A percentile compares a stretch with the other conserved stretches of the same genome.
Evolutionary conservation across 2,888 invertebrate species (phyloP).

Genomic region (Pterobdella sp.): DNA sequence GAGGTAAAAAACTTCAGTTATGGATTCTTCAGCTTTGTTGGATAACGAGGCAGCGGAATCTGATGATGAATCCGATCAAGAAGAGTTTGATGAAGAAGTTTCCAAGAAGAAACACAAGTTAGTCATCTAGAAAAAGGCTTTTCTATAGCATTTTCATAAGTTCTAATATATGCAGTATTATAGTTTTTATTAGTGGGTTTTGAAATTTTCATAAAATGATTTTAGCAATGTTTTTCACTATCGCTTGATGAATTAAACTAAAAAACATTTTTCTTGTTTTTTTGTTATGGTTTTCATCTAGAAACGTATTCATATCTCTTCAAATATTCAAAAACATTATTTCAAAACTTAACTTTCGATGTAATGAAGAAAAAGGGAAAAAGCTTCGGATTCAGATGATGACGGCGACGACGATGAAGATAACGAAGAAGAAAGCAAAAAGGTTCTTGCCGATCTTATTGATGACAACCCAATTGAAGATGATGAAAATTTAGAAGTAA

Average conservation of each 20-base stretch:
- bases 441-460: slow-evolving; percentile 38
- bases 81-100: background rate
- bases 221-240: too few species aligned
- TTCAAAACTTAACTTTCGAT: background rate
- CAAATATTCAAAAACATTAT: background rate
- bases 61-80: background rate
- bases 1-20: background rate
- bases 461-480: slow-evolving; percentile 38
- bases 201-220: too few species aligned
- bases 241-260: too few species aligned
- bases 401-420: slow-evolving; percentile 31
- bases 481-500: slow-evolving; percentile 63
- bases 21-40: background rate
- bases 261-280: background rate
- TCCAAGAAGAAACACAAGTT: background rate
- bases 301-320: too few species aligned
- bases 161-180: too few species aligned
- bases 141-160: too few species aligned
- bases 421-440: slow-evolving; percentile 6
- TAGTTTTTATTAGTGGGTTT: too few species aligned
- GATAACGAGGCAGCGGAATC: background rate
- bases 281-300: too few species aligned
- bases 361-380: background rate
- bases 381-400: slow-evolving; percentile 25
- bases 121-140: too few species aligned